Base-by-base conservation (phyloP, 2,797 vertebrate genomes). In the Momotus momota region DNA sequence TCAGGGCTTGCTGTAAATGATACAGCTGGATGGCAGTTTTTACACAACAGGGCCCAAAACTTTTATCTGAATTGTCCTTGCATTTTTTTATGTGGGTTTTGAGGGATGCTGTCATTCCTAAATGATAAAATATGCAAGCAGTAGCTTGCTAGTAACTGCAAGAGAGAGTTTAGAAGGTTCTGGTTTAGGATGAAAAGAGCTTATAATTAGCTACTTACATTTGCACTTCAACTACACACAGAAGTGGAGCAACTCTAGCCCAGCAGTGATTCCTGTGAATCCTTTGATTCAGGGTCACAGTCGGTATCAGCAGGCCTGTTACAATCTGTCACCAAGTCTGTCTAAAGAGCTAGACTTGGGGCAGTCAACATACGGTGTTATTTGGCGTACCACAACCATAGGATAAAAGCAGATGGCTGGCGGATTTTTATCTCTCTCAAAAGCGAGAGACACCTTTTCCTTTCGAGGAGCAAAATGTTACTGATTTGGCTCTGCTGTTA, bases 221-320 rank as follows among this genome's bases (percentile, higher is more conserved):
- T 95, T 90, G 33, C 84, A 91, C 86, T 95, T 96, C 62, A 81
- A 41, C 65, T 69, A 64, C 40, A 65, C 35, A 35, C 35, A 35
- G n/a, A 84, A 94, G 46, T 48, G 70, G 46, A 93, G 35, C 27
- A 48, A 4, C 33, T 75, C 27, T 54, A 93, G n/a, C 73, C 35
- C 25, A 51, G 66, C 73, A 48, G 66, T 81, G n/a, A 62, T 69
- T 89, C 54, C 62, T 51, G 38, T 43, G 61, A 91, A 25, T 49
- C 73, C 83, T 92, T 86, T 94, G 81, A 85, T 94, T 89, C 40
- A 45, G 81, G 35, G 55, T 89, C 74, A 85, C 60, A 66, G 84
- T 58, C 75, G 86, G 70, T 74, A 92, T 73, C 87, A 81, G 70
- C 43, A n/a, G 55, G 18, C 45, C 54, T 88, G 74, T 77, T 71